Base-by-base conservation (phyloP, 1,140 invertebrate species). In the Gryon sp. region DNA sequence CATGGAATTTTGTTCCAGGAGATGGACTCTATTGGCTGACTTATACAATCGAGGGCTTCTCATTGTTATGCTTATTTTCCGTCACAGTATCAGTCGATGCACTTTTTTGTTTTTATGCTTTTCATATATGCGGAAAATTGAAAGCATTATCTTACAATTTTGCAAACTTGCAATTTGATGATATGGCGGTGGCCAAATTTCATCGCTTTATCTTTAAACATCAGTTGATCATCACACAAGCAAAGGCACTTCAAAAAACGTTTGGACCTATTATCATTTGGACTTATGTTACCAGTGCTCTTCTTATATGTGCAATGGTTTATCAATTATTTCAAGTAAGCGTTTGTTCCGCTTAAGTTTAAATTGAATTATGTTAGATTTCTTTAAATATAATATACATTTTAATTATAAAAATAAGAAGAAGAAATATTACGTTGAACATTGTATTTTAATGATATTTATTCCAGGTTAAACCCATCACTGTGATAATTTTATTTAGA, bases 281-380 rank as follows among this genome's bases (percentile, higher is more conserved):
- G 60, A 38, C 69, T 0, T 68, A 70, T 4, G 4, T 78, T 11
- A 75, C 81, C 0, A 80, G 76, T 34, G 80, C 81, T 11, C n/a
- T 76, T 4, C 38, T 76, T 5, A 59, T 82, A 12, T 84, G 82
- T 30, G 52, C 52, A 5, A n/a, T 82, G 14, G 73, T 82, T 22
- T 84, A 81, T 48, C 82, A 84, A 34, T 34, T 62, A 0, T 32
- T 78, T 8, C 60, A 81, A 68, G 82, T 84, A 50, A 66, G 34
- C n/a, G n/a, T n/a, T n/a, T n/a, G n/a, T n/a, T n/a, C n/a, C n/a
- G n/a, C n/a, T n/a, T n/a, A n/a, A n/a, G n/a, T n/a, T n/a, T n/a
- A n/a, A n/a, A n/a, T n/a, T n/a, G n/a, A n/a, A n/a, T n/a, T n/a
- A n/a, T n/a, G n/a, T n/a, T n/a, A n/a, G n/a, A n/a, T n/a, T n/a